Evolutionary conservation across 2,113 vertebrate genomes (phyloP).

Genomic region (Alligator mississippiensis): DNA sequence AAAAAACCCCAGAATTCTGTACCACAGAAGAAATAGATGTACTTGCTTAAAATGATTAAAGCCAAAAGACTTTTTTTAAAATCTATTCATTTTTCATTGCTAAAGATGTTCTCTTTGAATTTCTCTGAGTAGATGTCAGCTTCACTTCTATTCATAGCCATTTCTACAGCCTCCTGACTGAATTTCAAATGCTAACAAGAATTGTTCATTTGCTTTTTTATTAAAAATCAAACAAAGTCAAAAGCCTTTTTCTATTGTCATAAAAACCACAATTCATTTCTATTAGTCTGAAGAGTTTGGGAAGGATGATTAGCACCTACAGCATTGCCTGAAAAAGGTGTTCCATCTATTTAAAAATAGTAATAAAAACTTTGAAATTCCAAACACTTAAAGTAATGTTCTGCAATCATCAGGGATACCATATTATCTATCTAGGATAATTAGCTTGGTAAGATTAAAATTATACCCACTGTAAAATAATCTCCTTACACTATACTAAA

Average conservation of each 20-base stretch:
- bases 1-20: neutral
- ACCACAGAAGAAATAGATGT: neutral
- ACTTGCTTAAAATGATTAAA: neutral
- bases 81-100: neutral
- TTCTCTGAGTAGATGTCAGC: neutral
- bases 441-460: slow-evolving; percentile 36
- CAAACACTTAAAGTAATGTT: neutral
- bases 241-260: neutral
- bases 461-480: slow-evolving; percentile 33
- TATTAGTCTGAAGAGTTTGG: neutral
- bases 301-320: neutral
- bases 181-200: slow-evolving; percentile 1
- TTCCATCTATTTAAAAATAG: neutral
- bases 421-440: neutral
- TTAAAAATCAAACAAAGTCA: neutral
- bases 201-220: neutral
- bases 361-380: neutral
- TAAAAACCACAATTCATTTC: neutral
- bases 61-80: neutral
- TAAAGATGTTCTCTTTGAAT: neutral
- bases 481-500: neutral
- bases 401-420: slow-evolving; percentile 24
- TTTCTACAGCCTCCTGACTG: slow-evolving; percentile 18
- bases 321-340: neutral
- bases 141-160: neutral